Conservation (phyloP, 2,888 invertebrate genomes). For the Drosophila nigricruria region DNA sequence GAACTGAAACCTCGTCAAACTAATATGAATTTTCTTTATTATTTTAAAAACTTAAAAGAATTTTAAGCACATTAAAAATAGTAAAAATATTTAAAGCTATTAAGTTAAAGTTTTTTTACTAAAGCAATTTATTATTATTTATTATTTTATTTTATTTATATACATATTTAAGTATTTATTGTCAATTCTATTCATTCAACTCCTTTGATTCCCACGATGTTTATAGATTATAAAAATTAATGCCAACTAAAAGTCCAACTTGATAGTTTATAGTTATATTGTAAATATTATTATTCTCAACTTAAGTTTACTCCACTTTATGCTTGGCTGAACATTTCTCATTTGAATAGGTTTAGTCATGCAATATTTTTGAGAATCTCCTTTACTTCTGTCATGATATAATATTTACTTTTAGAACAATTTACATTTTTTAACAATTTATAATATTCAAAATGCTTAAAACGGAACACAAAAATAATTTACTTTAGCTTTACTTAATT, state of each 20-base stretch:
- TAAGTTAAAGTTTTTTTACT: too few species aligned
- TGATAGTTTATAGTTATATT: background rate
- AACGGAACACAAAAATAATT: constrained; percentile 4
- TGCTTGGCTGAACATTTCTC: constrained; percentile 9
- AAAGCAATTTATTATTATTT: too few species aligned
- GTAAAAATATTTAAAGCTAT: too few species aligned
- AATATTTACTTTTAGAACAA: constrained; percentile 13
- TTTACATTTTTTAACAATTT: constrained; percentile 37
- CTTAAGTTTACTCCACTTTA: background rate
- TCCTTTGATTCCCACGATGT: background rate
- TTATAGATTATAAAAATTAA: background rate
- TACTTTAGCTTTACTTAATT: constrained; percentile 5
- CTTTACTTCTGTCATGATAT: background rate
- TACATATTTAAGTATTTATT: background rate
- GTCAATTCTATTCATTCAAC: background rate
- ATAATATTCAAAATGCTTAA: constrained; percentile 19
- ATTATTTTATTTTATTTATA: background rate
- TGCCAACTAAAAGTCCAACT: background rate
- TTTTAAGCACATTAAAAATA: too few species aligned
- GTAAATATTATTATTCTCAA: background rate
- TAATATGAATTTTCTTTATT: too few species aligned
- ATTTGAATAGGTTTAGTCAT: constrained; percentile 3
- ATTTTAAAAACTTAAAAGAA: too few species aligned
- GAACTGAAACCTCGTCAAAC: too few species aligned
- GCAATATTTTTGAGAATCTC: background rate